These are phyloP conservation scores for Galeopterus variegatus DNA, from an alignment of 2,113 vertebrate species.

Conservation along the genomic window DNA sequence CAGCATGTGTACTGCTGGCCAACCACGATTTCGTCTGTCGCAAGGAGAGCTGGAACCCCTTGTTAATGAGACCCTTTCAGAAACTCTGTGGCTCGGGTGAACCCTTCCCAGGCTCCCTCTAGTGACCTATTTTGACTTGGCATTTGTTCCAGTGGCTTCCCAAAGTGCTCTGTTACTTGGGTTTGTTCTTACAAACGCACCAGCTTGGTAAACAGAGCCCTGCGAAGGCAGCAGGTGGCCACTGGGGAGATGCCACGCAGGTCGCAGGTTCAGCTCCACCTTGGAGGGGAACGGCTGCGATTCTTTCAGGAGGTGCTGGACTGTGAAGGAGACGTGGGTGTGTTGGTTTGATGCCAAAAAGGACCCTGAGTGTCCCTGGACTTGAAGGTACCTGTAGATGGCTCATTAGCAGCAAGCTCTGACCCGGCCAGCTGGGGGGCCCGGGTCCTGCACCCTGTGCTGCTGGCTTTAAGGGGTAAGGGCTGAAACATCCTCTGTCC, in stretches of 20 bases:
- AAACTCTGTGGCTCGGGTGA: neutral
- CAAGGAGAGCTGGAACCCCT: too few relatives aligned
- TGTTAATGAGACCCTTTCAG: rapidly evolving
- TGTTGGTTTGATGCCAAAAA: rapidly evolving
- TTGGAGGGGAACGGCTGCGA: too few relatives aligned
- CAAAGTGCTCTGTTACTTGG: neutral
- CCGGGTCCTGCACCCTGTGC: rapidly evolving
- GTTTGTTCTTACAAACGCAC: neutral
- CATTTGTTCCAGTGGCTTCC: neutral
- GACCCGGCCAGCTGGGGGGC: too few relatives aligned
- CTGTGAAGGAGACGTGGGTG: neutral
- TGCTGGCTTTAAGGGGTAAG: neutral
- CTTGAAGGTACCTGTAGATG: rapidly evolving
- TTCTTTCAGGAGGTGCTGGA: neutral
- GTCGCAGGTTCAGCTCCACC: neutral
- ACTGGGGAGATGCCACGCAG: neutral
- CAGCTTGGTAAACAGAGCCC: neutral
- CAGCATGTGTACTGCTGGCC: too few relatives aligned
- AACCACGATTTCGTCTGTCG: too few relatives aligned
- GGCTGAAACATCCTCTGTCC: neutral
- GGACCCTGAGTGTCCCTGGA: neutral
- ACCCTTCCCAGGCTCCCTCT: rapidly evolving
- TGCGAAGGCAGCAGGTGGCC: neutral
- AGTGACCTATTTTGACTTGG: neutral
- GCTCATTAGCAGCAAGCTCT: neutral